Evolutionary conservation across 2,113 vertebrate species (phyloP), one percentile per base, ranked within the genome.

Genomic region (Prunella himalayana): DNA sequence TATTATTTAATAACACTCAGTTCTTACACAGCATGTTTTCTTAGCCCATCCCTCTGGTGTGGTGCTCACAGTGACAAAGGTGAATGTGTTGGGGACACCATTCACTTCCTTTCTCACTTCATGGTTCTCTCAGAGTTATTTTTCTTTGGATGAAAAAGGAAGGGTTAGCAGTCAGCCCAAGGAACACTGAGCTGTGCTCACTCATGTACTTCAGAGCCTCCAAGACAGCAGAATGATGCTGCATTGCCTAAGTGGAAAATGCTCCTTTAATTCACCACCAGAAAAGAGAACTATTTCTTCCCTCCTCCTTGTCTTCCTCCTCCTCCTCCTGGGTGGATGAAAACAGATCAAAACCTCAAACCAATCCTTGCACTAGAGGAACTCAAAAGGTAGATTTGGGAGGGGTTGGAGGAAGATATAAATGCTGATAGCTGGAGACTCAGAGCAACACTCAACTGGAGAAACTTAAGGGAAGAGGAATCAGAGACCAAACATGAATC

Each of bases 361-460:
- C 95, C 94, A 97, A 97, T 96, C 96, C 93, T 95, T 89, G 94
- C 92, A 78, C 39, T 87, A 80, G 89, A 91, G 92, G 82, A 90
- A 65, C 57, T 96, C 85, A 66, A 85, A 86, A 90, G 94, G 96
- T 97, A 91, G 91, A 63, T 54, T 88, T 94, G 96, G 96, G 96
- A 95, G 96, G 94, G 61, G 76, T 82, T 80, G 80, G 19, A 79
- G 76, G 28, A 88, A 92, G 80, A 70, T 95, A 97, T 96, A 97
- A 97, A 96, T 77, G 84, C 95, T 68, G 80, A 72, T 78, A 82
- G 80, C 93, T 90, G 84, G 88, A 94, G 78, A 90, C 64, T 92
- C 53, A 91, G 65, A 95, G 57, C 56, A 85, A 31, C 76, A 54
- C 28, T 60, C 88, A 91, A 45, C 56, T 28, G 81, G 65, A 84